These are phyloP conservation scores for Chaetodon trifasciatus DNA, from an alignment of 2,797 vertebrate species.

Conservation along the genomic window DNA sequence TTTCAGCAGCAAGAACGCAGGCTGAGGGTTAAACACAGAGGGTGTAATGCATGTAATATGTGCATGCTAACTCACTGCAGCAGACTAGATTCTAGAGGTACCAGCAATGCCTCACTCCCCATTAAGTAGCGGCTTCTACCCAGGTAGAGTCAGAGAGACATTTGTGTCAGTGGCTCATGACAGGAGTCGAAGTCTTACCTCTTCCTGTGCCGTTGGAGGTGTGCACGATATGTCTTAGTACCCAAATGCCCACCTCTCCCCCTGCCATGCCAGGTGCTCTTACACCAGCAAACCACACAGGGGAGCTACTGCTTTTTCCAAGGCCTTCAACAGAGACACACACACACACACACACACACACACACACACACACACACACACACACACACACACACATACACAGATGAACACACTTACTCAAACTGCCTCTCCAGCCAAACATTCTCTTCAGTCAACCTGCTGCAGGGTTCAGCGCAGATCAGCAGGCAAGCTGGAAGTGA, in stretches of 20 bases:
- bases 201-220: slow-evolving; percentile 3
- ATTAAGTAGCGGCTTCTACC: background rate
- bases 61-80: background rate
- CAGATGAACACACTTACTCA: slow-evolving; percentile 18
- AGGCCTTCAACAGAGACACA: slow-evolving; percentile 62
- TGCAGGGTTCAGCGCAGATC: slow-evolving; percentile 35
- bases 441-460: slow-evolving; percentile 54
- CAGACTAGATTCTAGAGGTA: background rate
- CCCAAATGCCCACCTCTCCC: slow-evolving; percentile 67
- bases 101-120: slow-evolving; percentile 2
- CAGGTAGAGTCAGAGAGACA: background rate
- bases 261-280: slow-evolving; percentile 70
- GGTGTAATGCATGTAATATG: background rate
- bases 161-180: background rate
- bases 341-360: slow-evolving; percentile 26
- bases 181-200: background rate
- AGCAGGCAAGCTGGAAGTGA: slow-evolving; percentile 15
- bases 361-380: slow-evolving; percentile 22
- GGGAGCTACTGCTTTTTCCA: slow-evolving; percentile 91
- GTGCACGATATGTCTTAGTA: slow-evolving; percentile 7
- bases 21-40: slow-evolving; percentile 6
- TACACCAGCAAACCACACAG: slow-evolving; percentile 89
- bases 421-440: slow-evolving; percentile 28
- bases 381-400: slow-evolving; percentile 18
- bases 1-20: slow-evolving; percentile 38